Conservation (phyloP, 2,113 vertebrate species). For the Dicrurus megarhynchus region DNA sequence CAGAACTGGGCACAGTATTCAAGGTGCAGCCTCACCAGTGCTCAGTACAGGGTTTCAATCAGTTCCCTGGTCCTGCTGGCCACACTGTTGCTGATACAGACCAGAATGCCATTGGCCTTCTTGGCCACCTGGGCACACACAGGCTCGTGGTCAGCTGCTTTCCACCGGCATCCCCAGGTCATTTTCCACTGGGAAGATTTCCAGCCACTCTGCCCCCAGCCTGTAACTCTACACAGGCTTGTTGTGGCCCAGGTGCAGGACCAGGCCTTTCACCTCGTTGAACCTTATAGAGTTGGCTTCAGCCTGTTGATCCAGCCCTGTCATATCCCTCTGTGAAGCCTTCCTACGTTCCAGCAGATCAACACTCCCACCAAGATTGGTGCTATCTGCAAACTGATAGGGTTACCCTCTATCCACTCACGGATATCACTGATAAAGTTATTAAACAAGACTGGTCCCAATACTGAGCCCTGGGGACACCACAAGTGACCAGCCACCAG, state of each 20-base stretch:
- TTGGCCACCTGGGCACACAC: not conserved
- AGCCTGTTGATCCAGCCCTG: not conserved
- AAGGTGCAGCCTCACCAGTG: not conserved
- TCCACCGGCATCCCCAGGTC: too few relatives aligned
- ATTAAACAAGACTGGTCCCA: not conserved
- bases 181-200: not conserved
- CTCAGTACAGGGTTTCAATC: rapidly evolving
- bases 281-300: not conserved
- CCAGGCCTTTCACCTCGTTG: rapidly evolving
- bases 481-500: not conserved
- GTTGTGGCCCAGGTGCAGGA: not conserved
- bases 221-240: not conserved
- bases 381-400: not conserved
- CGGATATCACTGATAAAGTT: not conserved
- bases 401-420: not conserved
- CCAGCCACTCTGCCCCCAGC: not conserved
- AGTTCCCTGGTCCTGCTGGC: not conserved
- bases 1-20: not conserved
- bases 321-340: not conserved
- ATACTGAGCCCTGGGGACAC: not conserved
- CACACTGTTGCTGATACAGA: not conserved
- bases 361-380: not conserved
- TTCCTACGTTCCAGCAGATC: not conserved
- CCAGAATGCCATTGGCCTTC: not conserved
- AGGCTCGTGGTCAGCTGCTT: not conserved